phyloP scores from a whole-genome alignment of 2,888 invertebrate genomes.

The Apamea sordens region DNA sequence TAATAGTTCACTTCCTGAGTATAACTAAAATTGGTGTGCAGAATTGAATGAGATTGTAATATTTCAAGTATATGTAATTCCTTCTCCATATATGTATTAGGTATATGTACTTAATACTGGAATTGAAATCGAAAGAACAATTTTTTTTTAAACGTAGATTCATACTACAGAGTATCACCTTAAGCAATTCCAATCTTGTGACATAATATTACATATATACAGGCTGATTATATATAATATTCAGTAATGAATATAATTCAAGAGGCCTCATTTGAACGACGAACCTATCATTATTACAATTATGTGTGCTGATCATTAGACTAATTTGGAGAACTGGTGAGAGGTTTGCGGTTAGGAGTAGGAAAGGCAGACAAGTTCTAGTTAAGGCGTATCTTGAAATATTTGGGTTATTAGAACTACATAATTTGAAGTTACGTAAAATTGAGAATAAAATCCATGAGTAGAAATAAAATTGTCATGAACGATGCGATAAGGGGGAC shows the following conservation, averaged over 20 bases:
- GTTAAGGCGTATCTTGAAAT: constrained; percentile 3
- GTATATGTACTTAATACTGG: neutral
- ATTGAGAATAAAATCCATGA: neutral
- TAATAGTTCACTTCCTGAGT: constrained; percentile 27
- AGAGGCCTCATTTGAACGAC: neutral
- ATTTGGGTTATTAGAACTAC: constrained; percentile 8
- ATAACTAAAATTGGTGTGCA: neutral
- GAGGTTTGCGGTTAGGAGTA: constrained; percentile 11
- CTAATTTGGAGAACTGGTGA: neutral
- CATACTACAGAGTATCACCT: too few relatives aligned
- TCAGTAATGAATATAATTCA: constrained; percentile 23
- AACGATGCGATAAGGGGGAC: too few relatives aligned
- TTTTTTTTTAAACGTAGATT: too few relatives aligned
- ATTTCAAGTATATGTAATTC: neutral
- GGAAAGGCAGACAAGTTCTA: constrained; percentile 10
- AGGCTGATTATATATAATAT: neutral
- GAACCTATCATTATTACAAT: constrained; percentile 6
- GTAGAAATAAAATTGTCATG: neutral
- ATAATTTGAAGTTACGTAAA: constrained; percentile 16
- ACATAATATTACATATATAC: neutral
- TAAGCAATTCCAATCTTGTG: neutral
- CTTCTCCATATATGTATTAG: neutral
- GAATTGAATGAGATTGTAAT: neutral
- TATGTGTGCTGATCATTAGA: constrained; percentile 3
- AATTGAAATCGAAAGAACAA: neutral